These are phyloP conservation scores for Erebia ligea DNA, from an alignment of 2,888 invertebrate species.

Conservation along the genomic window DNA sequence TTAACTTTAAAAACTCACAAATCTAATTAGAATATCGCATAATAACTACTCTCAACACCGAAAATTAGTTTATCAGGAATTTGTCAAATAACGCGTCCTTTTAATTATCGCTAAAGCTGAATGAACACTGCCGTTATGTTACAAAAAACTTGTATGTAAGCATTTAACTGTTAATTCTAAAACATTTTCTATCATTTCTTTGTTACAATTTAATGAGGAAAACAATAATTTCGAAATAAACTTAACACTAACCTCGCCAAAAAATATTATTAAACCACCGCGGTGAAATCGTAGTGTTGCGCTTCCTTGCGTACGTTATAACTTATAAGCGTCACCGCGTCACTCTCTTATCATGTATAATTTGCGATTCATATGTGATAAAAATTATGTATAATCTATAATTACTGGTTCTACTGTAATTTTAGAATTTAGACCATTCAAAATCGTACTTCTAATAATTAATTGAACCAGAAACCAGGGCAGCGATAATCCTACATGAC, in stretches of 20 bases:
- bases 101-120: slow-evolving; percentile 57
- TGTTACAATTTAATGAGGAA: slow-evolving; percentile 48
- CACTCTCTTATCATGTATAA: not conserved
- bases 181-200: slow-evolving; percentile 36
- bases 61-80: slow-evolving; percentile 59
- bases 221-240: slow-evolving; percentile 58
- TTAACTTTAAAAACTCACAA: slow-evolving; percentile 46
- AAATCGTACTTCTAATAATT: too few relatives aligned
- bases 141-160: slow-evolving; percentile 28
- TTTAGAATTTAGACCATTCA: too few relatives aligned
- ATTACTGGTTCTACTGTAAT: too few relatives aligned
- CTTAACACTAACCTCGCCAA: slow-evolving; percentile 72
- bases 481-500: too few relatives aligned
- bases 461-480: too few relatives aligned
- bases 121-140: slow-evolving; percentile 55
- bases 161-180: slow-evolving; percentile 31
- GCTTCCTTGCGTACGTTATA: not conserved
- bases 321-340: slow-evolving; percentile 7
- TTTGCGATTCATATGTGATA: not conserved
- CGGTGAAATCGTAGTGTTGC: slow-evolving; percentile 53
- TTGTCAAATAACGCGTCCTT: slow-evolving; percentile 75
- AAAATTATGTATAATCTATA: too few relatives aligned
- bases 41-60: slow-evolving; percentile 47
- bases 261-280: slow-evolving; percentile 53
- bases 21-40: slow-evolving; percentile 39